A percentile compares a stretch with the other conserved stretches of the same genome.
These are phyloP conservation scores for Cynocephalus volans DNA, from an alignment of 2,113 vertebrate species.

Conservation along the genomic window DNA sequence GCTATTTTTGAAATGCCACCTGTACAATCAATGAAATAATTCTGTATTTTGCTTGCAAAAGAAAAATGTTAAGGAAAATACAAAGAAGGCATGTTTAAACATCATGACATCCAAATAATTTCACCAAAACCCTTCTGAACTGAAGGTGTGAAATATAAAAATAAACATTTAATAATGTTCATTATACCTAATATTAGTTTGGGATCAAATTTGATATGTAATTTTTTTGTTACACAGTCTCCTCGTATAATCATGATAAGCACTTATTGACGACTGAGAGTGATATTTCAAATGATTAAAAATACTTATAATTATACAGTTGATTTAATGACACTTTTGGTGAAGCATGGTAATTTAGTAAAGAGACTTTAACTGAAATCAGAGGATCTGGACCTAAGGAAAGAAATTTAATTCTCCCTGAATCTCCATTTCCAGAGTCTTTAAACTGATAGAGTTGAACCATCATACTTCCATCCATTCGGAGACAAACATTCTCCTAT, in stretches of 20 bases:
- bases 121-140: constrained; percentile 17
- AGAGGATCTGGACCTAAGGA: background rate
- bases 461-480: background rate
- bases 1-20: background rate
- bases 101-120: constrained; percentile 8
- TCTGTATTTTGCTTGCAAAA: background rate
- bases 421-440: background rate
- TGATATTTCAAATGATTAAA: constrained; percentile 32
- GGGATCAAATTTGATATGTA: background rate
- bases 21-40: background rate
- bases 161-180: background rate
- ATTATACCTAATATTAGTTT: background rate
- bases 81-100: background rate
- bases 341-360: background rate
- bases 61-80: constrained; percentile 32
- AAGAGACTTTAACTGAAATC: constrained; percentile 24
- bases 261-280: background rate
- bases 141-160: constrained; percentile 16
- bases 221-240: background rate
- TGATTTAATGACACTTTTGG: background rate
- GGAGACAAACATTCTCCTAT: background rate
- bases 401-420: background rate
- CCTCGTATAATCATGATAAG: background rate
- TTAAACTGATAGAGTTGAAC: background rate
- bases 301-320: background rate